A percentile compares a stretch with the other conserved stretches of the same genome.
Evolutionary conservation across 2,888 invertebrate species (phyloP).

Genomic region (Hypomecis atomaria): DNA sequence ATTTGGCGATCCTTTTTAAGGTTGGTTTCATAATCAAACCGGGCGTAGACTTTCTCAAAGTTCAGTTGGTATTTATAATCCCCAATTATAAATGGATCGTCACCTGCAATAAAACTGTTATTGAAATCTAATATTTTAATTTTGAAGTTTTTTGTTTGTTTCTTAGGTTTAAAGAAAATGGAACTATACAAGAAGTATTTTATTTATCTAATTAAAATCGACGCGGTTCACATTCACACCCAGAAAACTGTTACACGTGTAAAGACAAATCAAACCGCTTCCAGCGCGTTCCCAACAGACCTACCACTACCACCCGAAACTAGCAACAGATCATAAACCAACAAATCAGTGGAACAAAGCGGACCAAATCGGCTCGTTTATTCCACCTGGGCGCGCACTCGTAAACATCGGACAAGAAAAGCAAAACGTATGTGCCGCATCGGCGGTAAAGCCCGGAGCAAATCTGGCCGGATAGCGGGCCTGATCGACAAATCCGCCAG

Average conservation of each 20-base stretch:
- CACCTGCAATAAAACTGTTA: no score
- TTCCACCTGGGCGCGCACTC: slow-evolving; percentile 69
- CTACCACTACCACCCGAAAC: slow-evolving; percentile 14
- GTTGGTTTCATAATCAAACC: no score
- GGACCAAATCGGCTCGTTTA: slow-evolving; percentile 45
- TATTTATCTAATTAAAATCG: background rate
- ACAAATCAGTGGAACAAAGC: slow-evolving; percentile 56
- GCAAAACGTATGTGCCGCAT: slow-evolving; percentile 80
- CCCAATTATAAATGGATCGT: no score
- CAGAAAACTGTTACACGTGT: background rate
- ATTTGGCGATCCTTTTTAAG: no score
- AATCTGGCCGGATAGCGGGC: slow-evolving; percentile 81
- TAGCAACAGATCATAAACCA: slow-evolving; percentile 43
- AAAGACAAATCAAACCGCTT: slow-evolving; percentile 1
- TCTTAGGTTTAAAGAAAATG: no score
- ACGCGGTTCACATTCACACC: background rate
- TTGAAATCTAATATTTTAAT: no score
- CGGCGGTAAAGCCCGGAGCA: slow-evolving; percentile 79
- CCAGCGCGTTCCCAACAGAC: slow-evolving; percentile 23
- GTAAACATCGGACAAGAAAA: slow-evolving; percentile 79
- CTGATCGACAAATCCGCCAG: slow-evolving; percentile 85
- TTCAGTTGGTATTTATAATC: no score
- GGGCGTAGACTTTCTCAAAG: no score
- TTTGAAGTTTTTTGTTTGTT: no score
- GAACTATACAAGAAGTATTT: no score